Evolutionary conservation across 92 coral and sea anemone genomes (phyloP), one percentile per base, ranked within the genome.

Genomic region (Porites divaricata): DNA sequence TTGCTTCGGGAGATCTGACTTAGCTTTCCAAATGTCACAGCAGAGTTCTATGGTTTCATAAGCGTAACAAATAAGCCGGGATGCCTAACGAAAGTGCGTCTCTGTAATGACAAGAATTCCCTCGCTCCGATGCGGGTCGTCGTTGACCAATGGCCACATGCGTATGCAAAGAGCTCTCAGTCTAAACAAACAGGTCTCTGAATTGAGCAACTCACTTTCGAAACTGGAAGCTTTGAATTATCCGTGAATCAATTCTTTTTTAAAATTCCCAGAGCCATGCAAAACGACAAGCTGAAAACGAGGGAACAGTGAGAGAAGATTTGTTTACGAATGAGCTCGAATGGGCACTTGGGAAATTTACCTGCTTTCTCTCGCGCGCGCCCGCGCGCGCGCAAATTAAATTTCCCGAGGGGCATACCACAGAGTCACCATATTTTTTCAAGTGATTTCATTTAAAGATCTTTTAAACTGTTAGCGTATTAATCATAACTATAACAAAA

Each of bases 111-210:
- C 75, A 69, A 80, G 85, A 80, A 80, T 80, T 80, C 85, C 76
- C 85, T 80, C 76, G 85, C 76, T 70, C 25, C 76, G 67, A 58
- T 80, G 85, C 85, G 76, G 85, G 85, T 54, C 85, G 64, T 22
- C 28, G 45, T 56, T 54, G 85, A 80, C 85, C 85, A 80, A 80
- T 80, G 76, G 45, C 59, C 76, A 70, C 85, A 80, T 80, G 76
- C 85, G 74, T 80, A 80, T 28, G 85, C 85, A 80, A 80, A 80
- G 85, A 70, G 76, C 85, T 54, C 76, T 80, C 56, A 41, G 68
- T 70, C 56, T 69, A 80, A 68, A 80, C 76, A 80, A 80, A 80
- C 85, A 80, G 6, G 70, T 13, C 26, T 51, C 45, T 63, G 56
- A 78, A 78, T 78, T 65, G 85, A 80, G 56, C 85, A 68, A 57